A percentile compares a stretch with the other conserved stretches of the same genome.
These are phyloP conservation scores for Spisula solida DNA, from an alignment of 2,888 invertebrate genomes.

Conservation along the genomic window DNA sequence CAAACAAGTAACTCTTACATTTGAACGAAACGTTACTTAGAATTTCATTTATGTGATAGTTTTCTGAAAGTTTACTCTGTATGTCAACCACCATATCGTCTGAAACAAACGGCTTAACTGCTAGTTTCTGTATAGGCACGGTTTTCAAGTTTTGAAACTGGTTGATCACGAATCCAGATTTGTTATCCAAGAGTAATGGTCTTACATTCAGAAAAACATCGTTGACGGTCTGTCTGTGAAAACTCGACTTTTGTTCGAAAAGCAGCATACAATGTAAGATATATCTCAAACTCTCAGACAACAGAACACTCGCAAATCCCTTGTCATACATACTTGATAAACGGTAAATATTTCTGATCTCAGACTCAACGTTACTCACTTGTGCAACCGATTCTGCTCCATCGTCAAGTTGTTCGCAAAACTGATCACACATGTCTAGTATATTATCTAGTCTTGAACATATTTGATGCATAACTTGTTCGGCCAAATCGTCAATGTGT, in stretches of 20 bases:
- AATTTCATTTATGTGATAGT: constrained; percentile 27
- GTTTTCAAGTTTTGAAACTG: constrained; percentile 10
- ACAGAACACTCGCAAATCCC: constrained; percentile 24
- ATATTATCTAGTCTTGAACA: constrained; percentile 22
- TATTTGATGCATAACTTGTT: constrained; percentile 30
- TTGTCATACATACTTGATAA: background rate
- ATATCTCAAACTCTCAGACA: constrained; percentile 31
- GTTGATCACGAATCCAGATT: constrained; percentile 24
- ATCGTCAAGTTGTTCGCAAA: constrained; percentile 25
- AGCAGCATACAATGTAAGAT: constrained; percentile 27
- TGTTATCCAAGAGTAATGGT: constrained; percentile 36
- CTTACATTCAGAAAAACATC: constrained; percentile 29
- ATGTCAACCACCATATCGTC: constrained; percentile 14
- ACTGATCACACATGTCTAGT: constrained; percentile 26
- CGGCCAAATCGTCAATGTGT: constrained; percentile 29
- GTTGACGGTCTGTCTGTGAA: constrained; percentile 1
- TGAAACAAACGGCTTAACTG: too few relatives aligned
- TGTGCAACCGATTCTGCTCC: constrained; percentile 27
- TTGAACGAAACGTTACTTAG: constrained; percentile 11
- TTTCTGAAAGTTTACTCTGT: constrained; percentile 17
- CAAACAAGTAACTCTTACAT: constrained; percentile 30
- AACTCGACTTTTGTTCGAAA: constrained; percentile 15
- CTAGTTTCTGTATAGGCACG: constrained; percentile 28
- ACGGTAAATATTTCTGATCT: constrained; percentile 27
- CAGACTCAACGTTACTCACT: constrained; percentile 25